Percentiles rank a stretch among this genome's conserved stretches.
These are phyloP conservation scores for Aplodontia rufa DNA, from an alignment of 2,113 vertebrate genomes.

Conservation along the genomic window DNA sequence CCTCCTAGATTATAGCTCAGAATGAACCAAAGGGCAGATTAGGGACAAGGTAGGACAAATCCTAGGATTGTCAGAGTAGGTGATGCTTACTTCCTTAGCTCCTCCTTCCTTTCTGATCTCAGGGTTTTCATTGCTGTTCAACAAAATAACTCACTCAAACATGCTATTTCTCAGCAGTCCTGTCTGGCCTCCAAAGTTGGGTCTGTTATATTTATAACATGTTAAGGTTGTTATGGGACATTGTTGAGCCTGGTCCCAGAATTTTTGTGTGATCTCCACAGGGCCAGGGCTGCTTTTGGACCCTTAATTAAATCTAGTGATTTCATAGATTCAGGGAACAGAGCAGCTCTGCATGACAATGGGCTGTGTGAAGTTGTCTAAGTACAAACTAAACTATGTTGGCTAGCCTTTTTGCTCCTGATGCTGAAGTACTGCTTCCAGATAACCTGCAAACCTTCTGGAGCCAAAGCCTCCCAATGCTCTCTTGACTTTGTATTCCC, in stretches of 20 bases:
- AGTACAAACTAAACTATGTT: neutral
- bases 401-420: neutral
- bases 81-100: slow-evolving; percentile 14
- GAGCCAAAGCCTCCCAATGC: neutral
- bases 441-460: slow-evolving; percentile 13
- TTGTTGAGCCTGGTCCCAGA: neutral
- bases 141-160: slow-evolving; percentile 9
- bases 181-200: slow-evolving; percentile 20
- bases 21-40: slow-evolving; percentile 63
- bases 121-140: slow-evolving; percentile 73
- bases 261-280: neutral
- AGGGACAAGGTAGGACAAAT: slow-evolving; percentile 19
- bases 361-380: neutral
- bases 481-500: neutral
- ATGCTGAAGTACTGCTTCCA: neutral
- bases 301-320: neutral
- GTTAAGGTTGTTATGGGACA: neutral
- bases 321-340: neutral
- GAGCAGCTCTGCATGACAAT: neutral
- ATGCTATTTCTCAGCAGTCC: slow-evolving; percentile 44
- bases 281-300: neutral
- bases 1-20: slow-evolving; percentile 25
- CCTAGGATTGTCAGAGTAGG: slow-evolving; percentile 20
- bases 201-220: neutral
- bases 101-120: slow-evolving; percentile 73